Conservation (phyloP, 2,797 vertebrate species). For the Gymnothorax javanicus region DNA sequence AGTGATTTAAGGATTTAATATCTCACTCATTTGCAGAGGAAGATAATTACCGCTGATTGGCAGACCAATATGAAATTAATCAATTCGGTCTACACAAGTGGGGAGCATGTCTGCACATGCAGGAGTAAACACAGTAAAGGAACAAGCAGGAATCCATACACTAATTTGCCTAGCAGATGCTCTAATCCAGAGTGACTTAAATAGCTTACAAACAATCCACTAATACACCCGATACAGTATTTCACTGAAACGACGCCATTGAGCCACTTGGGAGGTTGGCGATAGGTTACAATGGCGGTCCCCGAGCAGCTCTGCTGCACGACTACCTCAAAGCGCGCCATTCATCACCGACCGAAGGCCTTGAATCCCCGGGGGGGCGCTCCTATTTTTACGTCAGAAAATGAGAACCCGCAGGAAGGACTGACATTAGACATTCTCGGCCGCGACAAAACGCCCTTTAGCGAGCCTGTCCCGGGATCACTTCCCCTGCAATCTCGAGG, state of each 20-base stretch:
- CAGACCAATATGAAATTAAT: constrained; percentile 5
- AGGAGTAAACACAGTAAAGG: not conserved
- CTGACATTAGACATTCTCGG: not conserved
- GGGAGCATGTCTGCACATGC: not conserved
- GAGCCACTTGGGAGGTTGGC: not conserved
- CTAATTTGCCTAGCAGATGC: not conserved
- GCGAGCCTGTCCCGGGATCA: not conserved
- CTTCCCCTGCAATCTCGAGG: not conserved
- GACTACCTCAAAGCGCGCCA: not conserved
- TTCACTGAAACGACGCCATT: not conserved
- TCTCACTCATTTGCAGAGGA: not conserved
- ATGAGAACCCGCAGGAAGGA: not conserved
- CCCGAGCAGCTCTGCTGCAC: not conserved
- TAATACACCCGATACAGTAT: not conserved
- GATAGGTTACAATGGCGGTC: not conserved
- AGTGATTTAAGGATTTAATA: not conserved
- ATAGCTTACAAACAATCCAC: not conserved
- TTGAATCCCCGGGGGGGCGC: not conserved
- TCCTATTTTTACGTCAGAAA: not conserved
- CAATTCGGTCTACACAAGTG: not conserved
- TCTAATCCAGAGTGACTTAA: not conserved
- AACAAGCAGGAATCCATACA: constrained; percentile 2
- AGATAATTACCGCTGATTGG: not conserved
- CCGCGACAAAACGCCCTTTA: not conserved
- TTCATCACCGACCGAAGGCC: not conserved